Evolutionary conservation across 2,113 vertebrate genomes (phyloP).

Genomic region (Gopherus flavomarginatus): DNA sequence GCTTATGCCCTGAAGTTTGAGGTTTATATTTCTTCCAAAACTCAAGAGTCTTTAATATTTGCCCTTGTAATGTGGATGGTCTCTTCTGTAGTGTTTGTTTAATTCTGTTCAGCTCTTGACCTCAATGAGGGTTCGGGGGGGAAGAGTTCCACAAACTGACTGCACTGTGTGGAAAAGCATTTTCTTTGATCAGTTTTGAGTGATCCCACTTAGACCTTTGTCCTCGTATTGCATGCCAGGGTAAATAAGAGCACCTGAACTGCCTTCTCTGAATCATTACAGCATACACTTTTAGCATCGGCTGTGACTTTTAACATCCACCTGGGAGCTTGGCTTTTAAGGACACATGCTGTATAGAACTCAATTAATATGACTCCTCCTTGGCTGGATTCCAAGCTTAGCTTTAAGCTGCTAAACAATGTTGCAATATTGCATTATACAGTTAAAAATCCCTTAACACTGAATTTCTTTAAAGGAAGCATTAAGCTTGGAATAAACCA

Average conservation of each 20-base stretch:
- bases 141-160: fast-evolving
- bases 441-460: neutral
- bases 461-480: fast-evolving
- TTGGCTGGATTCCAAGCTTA: neutral
- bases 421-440: fast-evolving
- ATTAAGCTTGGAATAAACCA: fast-evolving
- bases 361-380: fast-evolving
- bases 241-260: fast-evolving
- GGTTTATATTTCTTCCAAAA: neutral
- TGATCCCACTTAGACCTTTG: neutral
- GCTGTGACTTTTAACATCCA: fast-evolving
- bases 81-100: fast-evolving
- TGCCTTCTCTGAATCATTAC: neutral
- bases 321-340: fast-evolving
- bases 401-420: neutral
- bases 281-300: fast-evolving
- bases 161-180: neutral
- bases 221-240: fast-evolving
- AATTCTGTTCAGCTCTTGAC: neutral
- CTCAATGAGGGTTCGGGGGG: fast-evolving
- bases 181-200: neutral
- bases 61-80: neutral
- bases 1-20: neutral
- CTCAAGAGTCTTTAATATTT: neutral
- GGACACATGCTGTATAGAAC: fast-evolving